Evolutionary conservation across 2,888 invertebrate genomes (phyloP), one percentile per base, ranked within the genome.

Genomic region (Synanthedon andrenaeformis): DNA sequence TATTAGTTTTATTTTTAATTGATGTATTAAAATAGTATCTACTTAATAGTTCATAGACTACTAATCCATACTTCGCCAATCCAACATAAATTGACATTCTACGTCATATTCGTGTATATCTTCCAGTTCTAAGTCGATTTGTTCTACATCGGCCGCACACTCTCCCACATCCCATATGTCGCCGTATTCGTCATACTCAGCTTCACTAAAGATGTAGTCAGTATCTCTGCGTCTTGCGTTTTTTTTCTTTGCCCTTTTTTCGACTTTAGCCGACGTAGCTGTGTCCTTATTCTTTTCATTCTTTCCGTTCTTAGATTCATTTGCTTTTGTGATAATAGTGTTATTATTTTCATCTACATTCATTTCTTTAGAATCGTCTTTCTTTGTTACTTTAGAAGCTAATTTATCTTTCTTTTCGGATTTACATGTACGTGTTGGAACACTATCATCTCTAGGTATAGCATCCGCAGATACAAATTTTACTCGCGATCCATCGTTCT

Each of bases 131-230:
- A 84, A 56, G 0, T 41, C 51, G 19, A 84, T 69, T 2, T 72
- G 65, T 2, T 78, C 70, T 1, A 85, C 71, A 0, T 54, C 63
- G 2, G 70, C 67, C 0, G 79, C 76, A 55, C 85, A 85, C 1
- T 53, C 0, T 0, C 52, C 4, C 0, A 14, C 42, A 11, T 74
- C 65, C 50, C 83, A 81, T 2, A 69, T 69, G 0, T 59, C 53
- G 0, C 57, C 51, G 3, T 83, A 82, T 12, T 82, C 84, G 48
- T 83, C 81, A 56, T 84, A 84, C 56, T 85, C 84, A 0, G 67
- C 57, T 0, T 82, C 79, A 55, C 80, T 80, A 45, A 82, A 82
- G 59, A 72, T 62, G 53, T 86, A 85, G 12, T 83, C 83, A 17
- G 68, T 67, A 5, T 79, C 66, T 41, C 79, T 67, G 3, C 17